Evolutionary conservation across 2,113 vertebrate genomes (phyloP).

Genomic region (Lampris incognitus): DNA sequence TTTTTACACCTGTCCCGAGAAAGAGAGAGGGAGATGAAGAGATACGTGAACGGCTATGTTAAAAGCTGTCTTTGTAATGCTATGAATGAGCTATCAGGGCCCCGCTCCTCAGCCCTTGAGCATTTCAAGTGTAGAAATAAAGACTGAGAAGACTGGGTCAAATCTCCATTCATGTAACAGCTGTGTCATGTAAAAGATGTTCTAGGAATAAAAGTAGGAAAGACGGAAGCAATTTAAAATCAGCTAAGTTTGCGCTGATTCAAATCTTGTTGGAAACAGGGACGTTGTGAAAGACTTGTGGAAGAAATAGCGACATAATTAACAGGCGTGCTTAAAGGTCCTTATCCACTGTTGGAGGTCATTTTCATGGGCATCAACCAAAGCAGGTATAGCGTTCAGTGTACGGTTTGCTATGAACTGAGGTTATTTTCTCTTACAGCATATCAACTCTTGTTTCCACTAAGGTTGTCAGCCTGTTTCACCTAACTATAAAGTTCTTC

Average conservation of each 20-base stretch:
- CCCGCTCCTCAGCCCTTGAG: slow-evolving; percentile 9
- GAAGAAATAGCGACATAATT: too few relatives aligned
- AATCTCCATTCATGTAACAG: neutral
- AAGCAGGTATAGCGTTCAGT: slow-evolving; percentile 1
- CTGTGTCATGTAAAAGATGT: neutral
- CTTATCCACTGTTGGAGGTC: too few relatives aligned
- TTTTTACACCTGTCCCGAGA: slow-evolving; percentile 68
- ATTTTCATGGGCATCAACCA: too few relatives aligned
- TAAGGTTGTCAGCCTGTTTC: slow-evolving; percentile 2
- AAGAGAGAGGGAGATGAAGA: slow-evolving; percentile 16
- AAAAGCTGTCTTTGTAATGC: slow-evolving; percentile 43
- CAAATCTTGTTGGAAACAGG: too few relatives aligned
- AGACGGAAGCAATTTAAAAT: neutral
- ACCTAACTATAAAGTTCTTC: neutral
- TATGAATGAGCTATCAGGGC: slow-evolving; percentile 31
- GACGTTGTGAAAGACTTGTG: too few relatives aligned
- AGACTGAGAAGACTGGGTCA: slow-evolving; percentile 12
- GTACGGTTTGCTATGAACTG: slow-evolving; percentile 4
- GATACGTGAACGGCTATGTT: slow-evolving; percentile 52
- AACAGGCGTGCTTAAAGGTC: too few relatives aligned
- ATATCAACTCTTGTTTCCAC: slow-evolving; percentile 36
- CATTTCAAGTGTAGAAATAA: slow-evolving; percentile 6
- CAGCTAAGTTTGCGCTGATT: neutral
- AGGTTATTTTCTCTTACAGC: slow-evolving; percentile 33
- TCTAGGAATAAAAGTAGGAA: too few relatives aligned